These are phyloP conservation scores for Pampusana beccarii DNA, from an alignment of 2,113 vertebrate genomes.

Conservation along the genomic window DNA sequence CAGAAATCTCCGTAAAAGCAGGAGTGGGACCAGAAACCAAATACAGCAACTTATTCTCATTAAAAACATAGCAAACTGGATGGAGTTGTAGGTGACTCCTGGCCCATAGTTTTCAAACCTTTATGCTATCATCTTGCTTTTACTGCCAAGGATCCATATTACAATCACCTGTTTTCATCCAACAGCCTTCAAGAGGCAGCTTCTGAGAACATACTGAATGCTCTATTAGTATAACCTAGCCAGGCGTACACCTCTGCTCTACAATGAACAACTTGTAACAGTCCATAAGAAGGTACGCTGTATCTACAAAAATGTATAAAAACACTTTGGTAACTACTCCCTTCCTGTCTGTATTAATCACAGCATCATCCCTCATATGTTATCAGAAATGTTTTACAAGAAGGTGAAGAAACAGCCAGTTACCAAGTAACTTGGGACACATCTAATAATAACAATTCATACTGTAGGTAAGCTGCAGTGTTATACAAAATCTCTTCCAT, in stretches of 20 bases:
- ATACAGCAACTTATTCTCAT: neutral
- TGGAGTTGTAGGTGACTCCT: neutral
- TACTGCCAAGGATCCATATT: neutral
- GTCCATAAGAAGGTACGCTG: accelerated
- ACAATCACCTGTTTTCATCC: neutral
- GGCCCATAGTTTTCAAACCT: neutral
- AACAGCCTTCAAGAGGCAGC: neutral
- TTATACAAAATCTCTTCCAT: neutral
- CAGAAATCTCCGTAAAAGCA: neutral
- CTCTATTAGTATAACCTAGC: neutral
- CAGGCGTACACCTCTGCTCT: neutral
- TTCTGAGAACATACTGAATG: neutral
- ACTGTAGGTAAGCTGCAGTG: neutral
- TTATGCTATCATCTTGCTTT: neutral
- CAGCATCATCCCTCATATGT: accelerated
- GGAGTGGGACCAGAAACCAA: neutral
- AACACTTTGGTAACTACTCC: neutral
- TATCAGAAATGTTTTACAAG: neutral
- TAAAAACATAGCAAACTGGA: neutral
- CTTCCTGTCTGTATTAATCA: neutral
- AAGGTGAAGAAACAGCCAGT: neutral
- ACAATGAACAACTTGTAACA: neutral
- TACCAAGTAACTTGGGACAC: neutral
- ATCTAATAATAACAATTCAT: neutral
- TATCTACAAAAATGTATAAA: neutral